These are phyloP conservation scores for Lottia gigantea DNA, from an alignment of 2,888 invertebrate species.

Conservation along the genomic window DNA sequence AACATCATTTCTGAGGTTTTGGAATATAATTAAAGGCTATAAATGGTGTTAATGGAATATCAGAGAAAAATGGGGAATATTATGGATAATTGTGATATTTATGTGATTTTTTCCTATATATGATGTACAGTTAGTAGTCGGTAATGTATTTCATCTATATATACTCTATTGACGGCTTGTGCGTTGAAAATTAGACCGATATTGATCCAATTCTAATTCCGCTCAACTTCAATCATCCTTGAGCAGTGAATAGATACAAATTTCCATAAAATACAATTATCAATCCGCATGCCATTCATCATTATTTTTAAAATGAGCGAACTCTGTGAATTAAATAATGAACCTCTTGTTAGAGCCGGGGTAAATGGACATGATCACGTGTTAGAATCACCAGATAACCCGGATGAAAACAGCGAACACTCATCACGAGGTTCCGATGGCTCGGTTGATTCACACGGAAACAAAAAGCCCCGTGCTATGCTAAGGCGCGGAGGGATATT, in stretches of 20 bases:
- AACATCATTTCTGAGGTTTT: too few relatives aligned
- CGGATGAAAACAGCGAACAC: slow-evolving; percentile 9
- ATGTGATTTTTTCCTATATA: too few relatives aligned
- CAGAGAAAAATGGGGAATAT: too few relatives aligned
- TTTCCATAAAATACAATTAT: background rate
- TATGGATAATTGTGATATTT: too few relatives aligned
- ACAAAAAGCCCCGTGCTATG: slow-evolving; percentile 11
- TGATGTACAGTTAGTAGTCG: too few relatives aligned
- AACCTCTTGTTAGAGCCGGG: background rate
- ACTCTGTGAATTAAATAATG: slow-evolving; percentile 7
- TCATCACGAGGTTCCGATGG: slow-evolving; percentile 2
- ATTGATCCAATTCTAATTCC: slow-evolving; percentile 9
- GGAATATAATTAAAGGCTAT: too few relatives aligned
- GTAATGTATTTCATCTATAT: too few relatives aligned
- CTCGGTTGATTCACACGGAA: slow-evolving; percentile 6
- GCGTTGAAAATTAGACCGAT: background rate
- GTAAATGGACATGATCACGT: background rate
- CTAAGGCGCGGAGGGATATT: slow-evolving; percentile 23
- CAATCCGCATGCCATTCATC: slow-evolving; percentile 10
- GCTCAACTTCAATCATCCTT: background rate
- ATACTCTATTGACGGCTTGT: too few relatives aligned
- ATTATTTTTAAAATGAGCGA: slow-evolving; percentile 6
- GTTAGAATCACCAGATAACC: background rate
- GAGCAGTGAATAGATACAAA: slow-evolving; percentile 5
- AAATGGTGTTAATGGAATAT: too few relatives aligned